Percentiles rank a stretch among this genome's conserved stretches.
phyloP scores from a whole-genome alignment of 2,113 vertebrate genomes.

The Tragelaphus buxtoni region DNA sequence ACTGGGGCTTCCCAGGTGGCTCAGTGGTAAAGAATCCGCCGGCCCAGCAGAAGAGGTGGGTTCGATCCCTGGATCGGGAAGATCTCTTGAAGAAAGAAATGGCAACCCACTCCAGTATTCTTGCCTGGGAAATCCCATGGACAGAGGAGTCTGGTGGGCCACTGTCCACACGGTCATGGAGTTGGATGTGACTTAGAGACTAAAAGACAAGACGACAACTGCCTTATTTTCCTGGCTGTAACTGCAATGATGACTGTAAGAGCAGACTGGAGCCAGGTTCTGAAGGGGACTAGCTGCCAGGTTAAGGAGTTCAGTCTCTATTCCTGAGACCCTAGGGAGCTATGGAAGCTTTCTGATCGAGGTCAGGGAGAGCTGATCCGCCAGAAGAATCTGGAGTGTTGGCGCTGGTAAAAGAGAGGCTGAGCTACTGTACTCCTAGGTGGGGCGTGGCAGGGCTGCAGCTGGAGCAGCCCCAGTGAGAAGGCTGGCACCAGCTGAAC shows the following conservation, averaged over 20 bases:
- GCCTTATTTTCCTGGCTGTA: background rate
- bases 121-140: background rate
- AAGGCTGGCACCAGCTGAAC: background rate
- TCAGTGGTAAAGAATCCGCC: background rate
- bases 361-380: too few relatives aligned
- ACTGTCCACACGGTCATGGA: background rate
- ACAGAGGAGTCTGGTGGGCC: background rate
- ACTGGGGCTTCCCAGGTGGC: background rate
- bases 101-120: background rate
- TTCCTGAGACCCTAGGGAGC: background rate
- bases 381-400: background rate
- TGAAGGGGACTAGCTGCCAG: background rate
- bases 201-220: background rate
- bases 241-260: background rate
- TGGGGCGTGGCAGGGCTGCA: background rate
- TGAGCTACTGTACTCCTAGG: background rate
- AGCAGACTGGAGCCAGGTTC: background rate
- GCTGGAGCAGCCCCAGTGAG: background rate
- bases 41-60: background rate
- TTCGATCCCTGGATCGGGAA: background rate
- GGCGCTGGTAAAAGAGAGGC: background rate
- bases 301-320: background rate
- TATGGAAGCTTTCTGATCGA: background rate
- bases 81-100: background rate
- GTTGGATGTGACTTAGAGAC: background rate